Percentiles rank a stretch among this genome's conserved stretches.
These are phyloP conservation scores for Lepidocolaptes lacrymiger DNA, from an alignment of 2,797 vertebrate genomes.

Conservation along the genomic window DNA sequence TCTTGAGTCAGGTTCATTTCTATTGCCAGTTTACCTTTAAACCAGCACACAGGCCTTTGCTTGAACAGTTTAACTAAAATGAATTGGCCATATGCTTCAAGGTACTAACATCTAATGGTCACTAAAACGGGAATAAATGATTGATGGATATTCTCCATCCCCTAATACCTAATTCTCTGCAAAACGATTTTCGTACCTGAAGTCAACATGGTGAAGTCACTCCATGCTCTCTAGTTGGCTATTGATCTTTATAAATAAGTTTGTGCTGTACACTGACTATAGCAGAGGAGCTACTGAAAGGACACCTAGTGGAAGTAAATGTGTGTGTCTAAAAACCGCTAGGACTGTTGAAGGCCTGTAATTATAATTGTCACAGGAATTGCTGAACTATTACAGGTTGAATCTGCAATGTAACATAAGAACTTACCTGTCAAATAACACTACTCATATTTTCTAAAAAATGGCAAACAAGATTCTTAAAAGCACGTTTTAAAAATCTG, in stretches of 20 bases:
- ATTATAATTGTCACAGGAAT: neutral
- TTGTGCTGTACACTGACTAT: neutral
- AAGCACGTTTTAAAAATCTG: neutral
- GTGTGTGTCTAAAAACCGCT: neutral
- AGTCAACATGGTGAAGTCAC: neutral
- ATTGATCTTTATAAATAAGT: neutral
- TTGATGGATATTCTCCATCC: neutral
- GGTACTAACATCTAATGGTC: neutral
- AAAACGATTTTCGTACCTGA: neutral
- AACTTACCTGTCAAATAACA: neutral
- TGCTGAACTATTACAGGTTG: neutral
- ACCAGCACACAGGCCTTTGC: neutral
- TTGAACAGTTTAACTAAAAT: neutral
- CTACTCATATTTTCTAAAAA: neutral
- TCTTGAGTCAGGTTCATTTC: no score
- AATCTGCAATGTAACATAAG: neutral
- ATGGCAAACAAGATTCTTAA: neutral
- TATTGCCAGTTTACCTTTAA: no score
- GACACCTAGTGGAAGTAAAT: constrained; percentile 67
- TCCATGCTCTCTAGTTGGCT: neutral
- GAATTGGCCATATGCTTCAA: neutral
- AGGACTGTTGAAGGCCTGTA: neutral
- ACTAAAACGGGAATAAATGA: neutral
- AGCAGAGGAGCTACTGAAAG: constrained; percentile 25
- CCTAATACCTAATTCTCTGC: neutral